Percentiles rank a stretch among this genome's conserved stretches.
phyloP scores from a whole-genome alignment of 2,797 vertebrate species.

The Lophius americanus region DNA sequence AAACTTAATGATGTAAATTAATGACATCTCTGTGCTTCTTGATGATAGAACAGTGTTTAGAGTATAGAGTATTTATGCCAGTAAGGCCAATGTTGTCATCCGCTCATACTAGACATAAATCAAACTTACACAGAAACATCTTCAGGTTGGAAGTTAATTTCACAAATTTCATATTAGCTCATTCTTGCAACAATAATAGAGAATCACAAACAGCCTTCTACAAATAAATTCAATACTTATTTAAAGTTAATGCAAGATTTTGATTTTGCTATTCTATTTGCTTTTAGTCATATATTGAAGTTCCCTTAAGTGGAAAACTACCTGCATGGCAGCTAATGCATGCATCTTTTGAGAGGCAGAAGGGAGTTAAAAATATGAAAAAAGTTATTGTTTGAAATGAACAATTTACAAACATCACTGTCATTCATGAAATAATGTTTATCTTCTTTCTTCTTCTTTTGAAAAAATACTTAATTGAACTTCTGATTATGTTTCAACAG shows the following conservation, averaged over 20 bases:
- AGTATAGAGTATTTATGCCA: too few species aligned
- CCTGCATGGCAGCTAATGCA: too few species aligned
- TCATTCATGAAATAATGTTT: too few species aligned
- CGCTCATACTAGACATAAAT: conserved; percentile 1
- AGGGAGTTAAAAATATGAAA: too few species aligned
- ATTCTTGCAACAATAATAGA: conserved; percentile 16
- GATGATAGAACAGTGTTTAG: not conserved
- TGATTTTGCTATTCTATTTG: conserved; percentile 57
- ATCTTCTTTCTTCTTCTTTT: too few species aligned
- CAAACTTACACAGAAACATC: conserved; percentile 18
- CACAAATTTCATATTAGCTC: conserved; percentile 59
- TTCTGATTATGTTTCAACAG: too few species aligned
- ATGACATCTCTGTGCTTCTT: not conserved
- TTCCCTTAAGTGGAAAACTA: conserved; percentile 46
- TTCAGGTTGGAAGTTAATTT: conserved; percentile 40
- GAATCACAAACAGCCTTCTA: conserved; percentile 33
- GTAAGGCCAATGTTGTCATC: conserved; percentile 13
- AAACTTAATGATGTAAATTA: not conserved
- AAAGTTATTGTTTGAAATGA: too few species aligned
- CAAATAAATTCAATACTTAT: conserved; percentile 57
- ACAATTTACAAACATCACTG: too few species aligned
- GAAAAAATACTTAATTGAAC: too few species aligned
- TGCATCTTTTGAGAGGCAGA: too few species aligned
- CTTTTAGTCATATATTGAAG: conserved; percentile 49
- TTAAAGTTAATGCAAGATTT: conserved; percentile 68